Base-by-base conservation (phyloP, 2,113 vertebrate genomes). In the Galemys pyrenaicus region DNA sequence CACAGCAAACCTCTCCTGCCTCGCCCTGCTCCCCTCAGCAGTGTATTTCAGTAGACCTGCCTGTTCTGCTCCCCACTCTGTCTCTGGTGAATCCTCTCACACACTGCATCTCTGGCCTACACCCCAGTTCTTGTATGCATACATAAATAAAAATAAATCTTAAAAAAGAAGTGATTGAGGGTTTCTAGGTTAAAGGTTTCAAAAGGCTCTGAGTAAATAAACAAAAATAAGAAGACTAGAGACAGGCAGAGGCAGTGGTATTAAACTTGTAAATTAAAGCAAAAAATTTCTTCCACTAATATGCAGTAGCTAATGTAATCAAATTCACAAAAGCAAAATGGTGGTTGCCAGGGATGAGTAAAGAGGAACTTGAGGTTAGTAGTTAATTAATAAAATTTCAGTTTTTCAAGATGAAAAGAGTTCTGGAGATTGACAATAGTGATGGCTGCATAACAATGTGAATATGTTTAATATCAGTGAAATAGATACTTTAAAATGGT, bases 341-440 rank as follows among this genome's bases (percentile, higher is more conserved):
- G 16, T 51, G 49, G 16, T 2, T 62, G 35, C 54, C 32, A 81
- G 19, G 75, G 10, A 10, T 9, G 22, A 3, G 35, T 13, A 35
- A 46, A 58, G 6, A 8, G 49, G 10, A 46, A 35, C 8, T 15
- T 24, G 60, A 32, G 39, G 39, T 65, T 65, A 41, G 3, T 65
- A 26, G 39, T 92, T n/a, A 46, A 49, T 10, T 3, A 8, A 51
- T 12, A 41, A 56, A 64, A 19, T 65, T 89, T 68, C 58, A 8
- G 35, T 77, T 73, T 71, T n/a, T 35, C 62, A 90, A 83, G n/a
- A 91, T 80, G 32, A 49, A 87, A 74, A 83, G 51, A 79, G 32
- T 35, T 88, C 46, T 70, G 73, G 44, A 89, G n/a, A 62, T 17
- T 9, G 20, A 32, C 15, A 19, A 71, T 37, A 30, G 16, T 58